Conservation (phyloP, 1,140 invertebrate genomes). For the Zaprionus camerounensis region DNA sequence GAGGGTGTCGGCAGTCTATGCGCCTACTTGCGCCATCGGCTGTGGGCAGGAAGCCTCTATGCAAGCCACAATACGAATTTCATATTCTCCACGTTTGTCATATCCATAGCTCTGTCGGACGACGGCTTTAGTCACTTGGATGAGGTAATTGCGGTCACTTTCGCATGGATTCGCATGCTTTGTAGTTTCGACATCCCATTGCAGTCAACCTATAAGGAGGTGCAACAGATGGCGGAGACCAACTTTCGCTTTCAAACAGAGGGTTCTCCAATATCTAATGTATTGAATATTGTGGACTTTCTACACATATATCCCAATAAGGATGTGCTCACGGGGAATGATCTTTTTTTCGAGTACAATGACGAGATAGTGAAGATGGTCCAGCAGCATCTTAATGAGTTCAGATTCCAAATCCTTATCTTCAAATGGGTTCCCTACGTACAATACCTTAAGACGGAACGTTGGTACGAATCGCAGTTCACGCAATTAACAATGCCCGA, state of each 20-base stretch:
- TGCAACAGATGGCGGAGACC: slow-evolving; percentile 88
- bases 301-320: slow-evolving; percentile 91
- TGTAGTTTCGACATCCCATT: slow-evolving; percentile 86
- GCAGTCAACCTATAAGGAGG: slow-evolving; percentile 74
- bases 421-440: slow-evolving; percentile 87
- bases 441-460: slow-evolving; percentile 87
- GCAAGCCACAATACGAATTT: slow-evolving; percentile 89
- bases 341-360: slow-evolving; percentile 91
- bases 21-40: slow-evolving; percentile 91
- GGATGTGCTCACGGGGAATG: slow-evolving; percentile 91
- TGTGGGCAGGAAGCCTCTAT: slow-evolving; percentile 92
- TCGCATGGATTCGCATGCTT: slow-evolving; percentile 91
- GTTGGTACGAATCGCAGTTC: slow-evolving; percentile 85
- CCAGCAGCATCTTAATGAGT: slow-evolving; percentile 88
- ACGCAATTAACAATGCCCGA: slow-evolving; percentile 85
- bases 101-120: slow-evolving; percentile 91
- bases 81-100: slow-evolving; percentile 89
- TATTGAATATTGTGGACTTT: slow-evolving; percentile 90
- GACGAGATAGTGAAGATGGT: slow-evolving; percentile 88
- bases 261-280: slow-evolving; percentile 88
- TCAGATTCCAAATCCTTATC: slow-evolving; percentile 91
- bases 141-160: slow-evolving; percentile 89
- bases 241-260: slow-evolving; percentile 90
- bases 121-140: slow-evolving; percentile 90
- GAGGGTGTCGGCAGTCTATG: slow-evolving; percentile 95